Conservation (phyloP, 2,888 invertebrate genomes). For the Copidosoma aretas region DNA sequence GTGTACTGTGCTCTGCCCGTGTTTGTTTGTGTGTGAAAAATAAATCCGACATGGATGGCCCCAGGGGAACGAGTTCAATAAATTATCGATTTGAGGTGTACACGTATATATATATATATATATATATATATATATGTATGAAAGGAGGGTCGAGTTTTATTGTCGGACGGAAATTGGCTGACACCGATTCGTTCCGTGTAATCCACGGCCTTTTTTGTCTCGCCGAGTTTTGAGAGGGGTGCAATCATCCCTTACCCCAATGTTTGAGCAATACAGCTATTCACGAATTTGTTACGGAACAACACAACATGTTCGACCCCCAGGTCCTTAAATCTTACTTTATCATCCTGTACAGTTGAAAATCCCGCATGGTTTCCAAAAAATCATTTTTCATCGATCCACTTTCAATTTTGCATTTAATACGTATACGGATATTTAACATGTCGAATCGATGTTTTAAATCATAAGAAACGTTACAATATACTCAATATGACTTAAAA, state of each 20-base stretch:
- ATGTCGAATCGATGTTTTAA: no score
- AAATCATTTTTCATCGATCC: no score
- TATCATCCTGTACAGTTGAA: no score
- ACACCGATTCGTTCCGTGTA: constrained; percentile 35
- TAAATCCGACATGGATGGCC: constrained; percentile 34
- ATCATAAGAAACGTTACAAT: no score
- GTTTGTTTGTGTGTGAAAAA: constrained; percentile 2
- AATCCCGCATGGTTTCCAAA: no score
- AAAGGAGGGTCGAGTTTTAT: constrained; percentile 2
- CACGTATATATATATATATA: constrained; percentile 11
- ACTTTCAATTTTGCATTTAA: no score
- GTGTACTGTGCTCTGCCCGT: neutral
- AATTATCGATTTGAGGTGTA: constrained; percentile 39
- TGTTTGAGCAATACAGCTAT: constrained; percentile 37
- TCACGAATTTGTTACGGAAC: constrained; percentile 33
- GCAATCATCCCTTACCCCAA: neutral
- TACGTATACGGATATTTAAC: no score
- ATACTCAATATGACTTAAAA: no score
- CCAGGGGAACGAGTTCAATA: constrained; percentile 29
- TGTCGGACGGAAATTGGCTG: constrained; percentile 14
- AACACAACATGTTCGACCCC: neutral
- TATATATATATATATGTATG: constrained; percentile 12
- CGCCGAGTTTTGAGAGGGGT: constrained; percentile 1
- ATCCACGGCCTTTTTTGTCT: constrained; percentile 22
- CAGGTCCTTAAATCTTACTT: no score